These are phyloP conservation scores for Saguinus midas DNA, from an alignment of 2,113 vertebrate species.

Conservation along the genomic window DNA sequence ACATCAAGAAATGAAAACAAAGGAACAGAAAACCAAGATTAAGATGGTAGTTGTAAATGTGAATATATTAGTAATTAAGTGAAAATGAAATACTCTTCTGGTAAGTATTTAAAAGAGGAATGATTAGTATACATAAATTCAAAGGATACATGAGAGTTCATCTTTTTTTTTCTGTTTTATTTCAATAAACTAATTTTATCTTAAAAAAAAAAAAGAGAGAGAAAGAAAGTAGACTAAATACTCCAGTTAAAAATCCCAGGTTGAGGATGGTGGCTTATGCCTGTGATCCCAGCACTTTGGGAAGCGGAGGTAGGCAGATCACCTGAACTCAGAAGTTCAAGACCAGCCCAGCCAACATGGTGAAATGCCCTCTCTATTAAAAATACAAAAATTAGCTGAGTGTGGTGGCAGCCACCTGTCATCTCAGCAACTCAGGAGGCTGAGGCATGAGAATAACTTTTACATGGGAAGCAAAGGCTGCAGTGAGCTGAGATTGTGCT, in stretches of 20 bases:
- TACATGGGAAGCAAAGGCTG: too few relatives aligned
- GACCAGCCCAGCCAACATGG: too few relatives aligned
- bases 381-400: too few relatives aligned
- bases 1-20: background rate
- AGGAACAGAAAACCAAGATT: background rate
- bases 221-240: background rate
- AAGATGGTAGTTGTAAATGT: background rate
- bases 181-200: constrained; percentile 43
- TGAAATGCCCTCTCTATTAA: too few relatives aligned
- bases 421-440: too few relatives aligned
- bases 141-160: background rate
- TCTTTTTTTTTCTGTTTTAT: background rate
- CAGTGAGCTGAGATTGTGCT: too few relatives aligned
- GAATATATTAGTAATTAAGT: background rate
- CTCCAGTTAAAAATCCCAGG: background rate
- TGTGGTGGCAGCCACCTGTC: too few relatives aligned
- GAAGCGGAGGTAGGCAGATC: too few relatives aligned
- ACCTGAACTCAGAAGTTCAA: too few relatives aligned
- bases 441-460: too few relatives aligned
- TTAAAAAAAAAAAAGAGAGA: background rate
- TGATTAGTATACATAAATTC: background rate
- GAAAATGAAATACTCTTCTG: background rate
- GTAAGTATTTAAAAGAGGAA: background rate
- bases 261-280: too few relatives aligned
- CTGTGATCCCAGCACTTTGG: too few relatives aligned